A percentile compares a stretch with the other conserved stretches of the same genome.
These are phyloP conservation scores for Catocala fraxini DNA, from an alignment of 2,888 invertebrate species.

Conservation along the genomic window DNA sequence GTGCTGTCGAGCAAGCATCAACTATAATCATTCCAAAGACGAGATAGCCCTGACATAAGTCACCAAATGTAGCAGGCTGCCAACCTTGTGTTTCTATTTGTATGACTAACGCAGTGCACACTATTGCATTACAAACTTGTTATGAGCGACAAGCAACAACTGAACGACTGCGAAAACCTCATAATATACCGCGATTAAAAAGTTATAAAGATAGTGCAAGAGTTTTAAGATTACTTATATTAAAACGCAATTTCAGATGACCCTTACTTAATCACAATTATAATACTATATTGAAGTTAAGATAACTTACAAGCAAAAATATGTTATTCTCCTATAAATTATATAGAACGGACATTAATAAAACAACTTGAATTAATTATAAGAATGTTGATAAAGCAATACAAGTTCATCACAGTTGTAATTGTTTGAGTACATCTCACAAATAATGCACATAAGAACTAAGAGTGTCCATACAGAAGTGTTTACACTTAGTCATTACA, in stretches of 20 bases:
- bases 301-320: conserved; percentile 6
- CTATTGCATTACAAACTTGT: conserved; percentile 58
- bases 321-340: neutral
- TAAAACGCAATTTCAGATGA: conserved; percentile 2
- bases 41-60: conserved; percentile 82
- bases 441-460: conserved; percentile 33
- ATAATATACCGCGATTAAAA: conserved; percentile 15
- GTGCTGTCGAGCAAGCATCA: conserved; percentile 49
- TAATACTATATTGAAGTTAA: conserved; percentile 5
- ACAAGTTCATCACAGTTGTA: conserved; percentile 32
- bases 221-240: neutral
- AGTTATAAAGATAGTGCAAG: neutral
- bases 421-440: conserved; percentile 33
- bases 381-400: conserved; percentile 29
- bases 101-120: conserved; percentile 63
- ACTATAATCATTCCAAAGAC: conserved; percentile 63
- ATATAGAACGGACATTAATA: conserved; percentile 6
- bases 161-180: conserved; percentile 48
- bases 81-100: conserved; percentile 81
- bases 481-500: conserved; percentile 53
- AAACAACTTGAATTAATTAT: conserved; percentile 21
- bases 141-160: conserved; percentile 57
- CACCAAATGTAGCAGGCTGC: conserved; percentile 83
- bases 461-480: conserved; percentile 41
- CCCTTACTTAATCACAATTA: conserved; percentile 2